Evolutionary conservation across 1,140 invertebrate species (phyloP), one percentile per base, ranked within the genome.

Genomic region (Charaxes varanes): DNA sequence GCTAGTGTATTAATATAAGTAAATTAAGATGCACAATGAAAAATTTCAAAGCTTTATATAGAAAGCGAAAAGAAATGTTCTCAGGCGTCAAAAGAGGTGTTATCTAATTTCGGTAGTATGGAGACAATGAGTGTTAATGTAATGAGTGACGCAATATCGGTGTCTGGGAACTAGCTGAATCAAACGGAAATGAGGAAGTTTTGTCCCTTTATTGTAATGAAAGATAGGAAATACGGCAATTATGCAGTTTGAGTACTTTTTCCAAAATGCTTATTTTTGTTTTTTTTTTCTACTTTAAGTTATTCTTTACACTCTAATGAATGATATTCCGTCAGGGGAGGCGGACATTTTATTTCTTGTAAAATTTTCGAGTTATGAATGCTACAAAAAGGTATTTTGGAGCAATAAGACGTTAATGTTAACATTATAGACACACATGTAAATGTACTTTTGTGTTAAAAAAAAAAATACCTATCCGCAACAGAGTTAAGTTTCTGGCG

Each of bases 51-150:
- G 33, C 17, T 21, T 32, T 38, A 35, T 44, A 44, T 36, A 27
- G 41, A 37, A 41, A 46, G 49, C 21, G 13, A 31, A 6, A 44
- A 44, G 41, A 44, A 44, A 44, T 37, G 41, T 43, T 46, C 42
- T 34, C 49, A 46, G 19, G 41, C 14, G 14, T 40, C 23, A 41
- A 22, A 28, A 36, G 30, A 8, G 23, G 1, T 17, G 38, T 46
- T 52, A 52, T 42, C 49, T 52, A 46, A 52, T 46, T 52, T 46
- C 37, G 43, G 49, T 45, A 40, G 41, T 40, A 44, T n/a, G 8
- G 26, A 45, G 48, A 51, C 48, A 51, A 51, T 41, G 41, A 36
- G 30, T 21, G 16, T 30, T 46, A 43, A 19, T 17, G 32, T 34
- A 44, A 44, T 37, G 32, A 27, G 23, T 44, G 41, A 37, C 26